phyloP scores from a whole-genome alignment of 2,888 invertebrate genomes.

The Rhagophthalmus giganteus region DNA sequence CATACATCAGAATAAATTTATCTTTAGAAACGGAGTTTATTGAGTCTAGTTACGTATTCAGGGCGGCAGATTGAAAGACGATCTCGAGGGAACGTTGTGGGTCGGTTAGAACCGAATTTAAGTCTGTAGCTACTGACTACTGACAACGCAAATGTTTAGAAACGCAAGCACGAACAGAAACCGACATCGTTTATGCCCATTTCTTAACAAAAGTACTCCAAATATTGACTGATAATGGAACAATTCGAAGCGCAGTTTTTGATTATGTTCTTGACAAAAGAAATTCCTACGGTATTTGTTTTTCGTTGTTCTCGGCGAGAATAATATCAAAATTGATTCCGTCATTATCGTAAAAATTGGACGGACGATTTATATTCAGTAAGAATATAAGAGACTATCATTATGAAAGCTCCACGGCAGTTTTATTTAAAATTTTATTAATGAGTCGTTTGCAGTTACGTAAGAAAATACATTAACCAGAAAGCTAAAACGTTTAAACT shows the following conservation, averaged over 20 bases:
- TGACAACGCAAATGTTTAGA: slow-evolving; percentile 31
- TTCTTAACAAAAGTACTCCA: slow-evolving; percentile 21
- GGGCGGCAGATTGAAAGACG: slow-evolving; percentile 47
- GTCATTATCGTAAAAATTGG: too few species aligned
- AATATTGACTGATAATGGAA: slow-evolving; percentile 20
- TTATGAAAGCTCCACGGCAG: too few species aligned
- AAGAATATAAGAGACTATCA: too few species aligned
- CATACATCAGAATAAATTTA: slow-evolving; percentile 40
- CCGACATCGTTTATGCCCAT: slow-evolving; percentile 24
- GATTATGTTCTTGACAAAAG: too few species aligned
- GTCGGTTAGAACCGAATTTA: slow-evolving; percentile 33
- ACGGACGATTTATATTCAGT: too few species aligned
- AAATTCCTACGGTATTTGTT: too few species aligned
- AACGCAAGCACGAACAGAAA: slow-evolving; percentile 27
- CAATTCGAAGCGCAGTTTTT: slow-evolving; percentile 8
- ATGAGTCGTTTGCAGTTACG: too few species aligned
- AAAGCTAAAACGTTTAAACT: too few species aligned
- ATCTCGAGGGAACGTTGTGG: slow-evolving; percentile 42
- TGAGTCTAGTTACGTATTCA: slow-evolving; percentile 45
- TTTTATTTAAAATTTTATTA: too few species aligned
- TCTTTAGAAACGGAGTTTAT: slow-evolving; percentile 42
- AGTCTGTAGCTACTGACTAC: slow-evolving; percentile 32
- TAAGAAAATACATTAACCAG: too few species aligned
- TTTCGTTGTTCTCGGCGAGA: too few species aligned
- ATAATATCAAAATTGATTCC: too few species aligned